A percentile compares a stretch with the other conserved stretches of the same genome.
These are phyloP conservation scores for Plodia interpunctella DNA, from an alignment of 1,140 invertebrate genomes.

Conservation along the genomic window DNA sequence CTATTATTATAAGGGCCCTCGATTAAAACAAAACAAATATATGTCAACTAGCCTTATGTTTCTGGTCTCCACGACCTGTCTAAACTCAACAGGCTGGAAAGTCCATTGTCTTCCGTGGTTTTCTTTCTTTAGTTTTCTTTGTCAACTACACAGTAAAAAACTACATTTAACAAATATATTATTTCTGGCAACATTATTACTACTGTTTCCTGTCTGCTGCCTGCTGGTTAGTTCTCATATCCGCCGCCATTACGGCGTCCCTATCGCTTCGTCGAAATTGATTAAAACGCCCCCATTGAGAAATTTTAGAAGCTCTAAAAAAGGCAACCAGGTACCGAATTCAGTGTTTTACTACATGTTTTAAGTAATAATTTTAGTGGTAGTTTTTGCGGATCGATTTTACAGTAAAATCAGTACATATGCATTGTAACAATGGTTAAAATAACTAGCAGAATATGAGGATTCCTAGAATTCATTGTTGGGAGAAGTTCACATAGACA, in stretches of 20 bases:
- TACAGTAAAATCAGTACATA: not conserved
- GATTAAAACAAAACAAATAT: too few species aligned
- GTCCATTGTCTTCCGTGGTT: too few species aligned
- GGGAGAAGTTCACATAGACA: constrained; percentile 32
- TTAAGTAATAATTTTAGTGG: constrained; percentile 10
- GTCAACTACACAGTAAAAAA: too few species aligned
- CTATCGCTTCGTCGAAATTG: constrained; percentile 54
- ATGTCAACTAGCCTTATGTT: too few species aligned
- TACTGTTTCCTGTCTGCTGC: constrained; percentile 5
- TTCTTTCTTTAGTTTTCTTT: too few species aligned
- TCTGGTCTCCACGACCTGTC: too few species aligned
- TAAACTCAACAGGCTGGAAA: too few species aligned
- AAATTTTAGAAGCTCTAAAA: constrained; percentile 50
- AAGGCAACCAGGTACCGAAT: constrained; percentile 36
- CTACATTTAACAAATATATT: constrained; percentile 9
- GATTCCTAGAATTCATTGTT: constrained; percentile 12
- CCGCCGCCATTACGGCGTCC: constrained; percentile 61
- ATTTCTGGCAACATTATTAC: constrained; percentile 18
- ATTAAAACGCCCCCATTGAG: constrained; percentile 68
- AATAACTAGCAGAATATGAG: constrained; percentile 4
- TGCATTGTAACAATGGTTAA: constrained; percentile 6
- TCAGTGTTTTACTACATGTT: constrained; percentile 17
- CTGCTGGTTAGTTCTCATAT: constrained; percentile 18
- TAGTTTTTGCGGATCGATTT: too few species aligned
- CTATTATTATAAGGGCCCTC: too few species aligned